phyloP scores from a whole-genome alignment of 2,113 vertebrate genomes.

The Seriola dumerili region DNA sequence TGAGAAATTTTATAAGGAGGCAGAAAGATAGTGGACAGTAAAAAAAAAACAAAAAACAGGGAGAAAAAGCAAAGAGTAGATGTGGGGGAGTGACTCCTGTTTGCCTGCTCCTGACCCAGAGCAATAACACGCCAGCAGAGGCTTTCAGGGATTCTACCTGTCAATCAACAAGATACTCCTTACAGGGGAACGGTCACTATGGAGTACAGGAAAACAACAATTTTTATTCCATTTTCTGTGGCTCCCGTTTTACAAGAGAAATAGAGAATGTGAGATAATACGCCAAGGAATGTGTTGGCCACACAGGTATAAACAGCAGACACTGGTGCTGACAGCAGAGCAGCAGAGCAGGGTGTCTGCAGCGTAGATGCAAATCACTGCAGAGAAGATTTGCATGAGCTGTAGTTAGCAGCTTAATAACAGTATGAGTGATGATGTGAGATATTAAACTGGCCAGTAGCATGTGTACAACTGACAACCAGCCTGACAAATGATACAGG shows the following conservation, averaged over 20 bases:
- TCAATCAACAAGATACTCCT: slow-evolving; percentile 62
- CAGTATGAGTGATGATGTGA: slow-evolving; percentile 59
- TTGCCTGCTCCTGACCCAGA: slow-evolving; percentile 71
- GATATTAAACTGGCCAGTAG: slow-evolving; percentile 65
- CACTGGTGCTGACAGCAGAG: slow-evolving; percentile 25
- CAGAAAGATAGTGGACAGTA: slow-evolving; percentile 53
- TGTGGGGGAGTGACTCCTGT: slow-evolving; percentile 51
- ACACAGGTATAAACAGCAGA: slow-evolving; percentile 11
- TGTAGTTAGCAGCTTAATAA: slow-evolving; percentile 46
- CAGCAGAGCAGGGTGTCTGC: slow-evolving; percentile 19
- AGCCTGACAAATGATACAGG: slow-evolving; percentile 49
- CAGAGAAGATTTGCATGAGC: slow-evolving; percentile 68
- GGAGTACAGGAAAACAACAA: slow-evolving; percentile 25
- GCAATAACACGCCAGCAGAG: slow-evolving; percentile 76
- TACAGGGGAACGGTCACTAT: slow-evolving; percentile 29
- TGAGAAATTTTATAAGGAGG: slow-evolving; percentile 69
- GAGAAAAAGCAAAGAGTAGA: slow-evolving; percentile 46
- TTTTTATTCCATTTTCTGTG: slow-evolving; percentile 37
- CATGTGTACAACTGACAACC: slow-evolving; percentile 35
- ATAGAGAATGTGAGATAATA: slow-evolving; percentile 9
- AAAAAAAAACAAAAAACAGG: slow-evolving; percentile 19
- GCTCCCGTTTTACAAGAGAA: slow-evolving; percentile 18
- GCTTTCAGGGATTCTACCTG: slow-evolving; percentile 73
- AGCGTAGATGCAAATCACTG: slow-evolving; percentile 69
- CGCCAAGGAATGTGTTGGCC: not conserved